These are phyloP conservation scores for Drosophila arizonae DNA, from an alignment of 1,140 invertebrate species.

Conservation along the genomic window DNA sequence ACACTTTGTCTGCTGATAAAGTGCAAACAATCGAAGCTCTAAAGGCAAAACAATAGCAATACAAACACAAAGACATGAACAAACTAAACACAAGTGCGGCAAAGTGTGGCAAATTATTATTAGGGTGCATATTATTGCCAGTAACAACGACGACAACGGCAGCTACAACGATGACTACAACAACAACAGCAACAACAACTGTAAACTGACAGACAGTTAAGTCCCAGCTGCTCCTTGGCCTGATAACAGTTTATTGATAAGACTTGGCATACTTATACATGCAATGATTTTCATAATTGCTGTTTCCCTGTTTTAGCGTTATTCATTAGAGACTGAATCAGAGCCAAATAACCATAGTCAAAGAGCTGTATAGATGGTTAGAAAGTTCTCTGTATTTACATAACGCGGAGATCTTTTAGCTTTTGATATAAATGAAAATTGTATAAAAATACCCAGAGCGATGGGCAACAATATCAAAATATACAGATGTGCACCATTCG, in stretches of 20 bases:
- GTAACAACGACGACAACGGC: conserved; percentile 10
- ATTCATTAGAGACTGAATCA: background rate
- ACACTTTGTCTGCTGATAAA: conserved; percentile 76
- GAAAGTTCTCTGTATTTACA: too few relatives aligned
- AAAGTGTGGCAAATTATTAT: conserved; percentile 59
- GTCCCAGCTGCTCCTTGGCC: conserved; percentile 20
- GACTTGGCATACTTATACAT: background rate
- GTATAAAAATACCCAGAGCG: conserved; percentile 38
- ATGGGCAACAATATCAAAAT: conserved; percentile 58
- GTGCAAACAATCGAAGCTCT: conserved; percentile 50
- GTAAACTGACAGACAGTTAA: conserved; percentile 15
- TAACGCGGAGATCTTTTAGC: conserved; percentile 33
- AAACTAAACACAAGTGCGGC: conserved; percentile 36
- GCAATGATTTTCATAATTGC: conserved; percentile 13
- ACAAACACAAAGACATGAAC: conserved; percentile 40
- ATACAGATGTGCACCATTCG: conserved; percentile 71
- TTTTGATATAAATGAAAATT: conserved; percentile 23
- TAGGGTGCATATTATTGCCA: conserved; percentile 36
- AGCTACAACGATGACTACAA: background rate
- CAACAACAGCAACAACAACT: conserved; percentile 9
- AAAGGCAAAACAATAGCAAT: conserved; percentile 45
- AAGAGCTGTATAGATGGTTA: too few relatives aligned
- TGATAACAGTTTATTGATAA: conserved; percentile 40
- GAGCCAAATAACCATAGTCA: too few relatives aligned
- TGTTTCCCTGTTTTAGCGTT: conserved; percentile 6